Percentiles rank a stretch among this genome's conserved stretches.
Conservation (phyloP, 2,888 invertebrate genomes). For the Epistrophe eligans region DNA sequence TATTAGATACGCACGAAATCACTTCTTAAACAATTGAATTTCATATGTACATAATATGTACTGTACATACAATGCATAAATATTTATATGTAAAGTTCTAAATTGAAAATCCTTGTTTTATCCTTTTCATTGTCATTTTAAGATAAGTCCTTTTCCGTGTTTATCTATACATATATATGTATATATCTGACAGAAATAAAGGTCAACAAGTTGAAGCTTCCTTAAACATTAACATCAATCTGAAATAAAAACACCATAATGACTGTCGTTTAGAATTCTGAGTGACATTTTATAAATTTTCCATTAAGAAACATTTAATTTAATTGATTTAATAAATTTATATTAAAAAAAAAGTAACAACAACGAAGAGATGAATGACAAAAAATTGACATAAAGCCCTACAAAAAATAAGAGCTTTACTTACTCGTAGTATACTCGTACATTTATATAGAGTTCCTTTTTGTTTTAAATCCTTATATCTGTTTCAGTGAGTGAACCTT, state of each 20-base stretch:
- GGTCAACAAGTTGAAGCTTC: background rate
- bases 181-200: background rate
- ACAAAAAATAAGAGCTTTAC: background rate
- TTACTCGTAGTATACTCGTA: background rate
- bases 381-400: slow-evolving; percentile 10
- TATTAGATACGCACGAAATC: too few relatives aligned
- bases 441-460: background rate
- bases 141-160: background rate
- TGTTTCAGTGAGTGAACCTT: slow-evolving; percentile 28
- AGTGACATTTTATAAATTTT: background rate
- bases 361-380: background rate
- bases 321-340: background rate
- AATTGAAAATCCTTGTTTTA: slow-evolving; percentile 15
- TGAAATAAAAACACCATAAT: background rate
- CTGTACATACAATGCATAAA: too few relatives aligned
- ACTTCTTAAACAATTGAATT: too few relatives aligned
- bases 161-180: too few relatives aligned
- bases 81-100: background rate
- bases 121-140: slow-evolving; percentile 2
- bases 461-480: slow-evolving; percentile 23
- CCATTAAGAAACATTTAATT: background rate
- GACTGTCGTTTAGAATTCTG: background rate
- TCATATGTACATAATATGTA: too few relatives aligned
- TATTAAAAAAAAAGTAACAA: background rate
- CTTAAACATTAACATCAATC: background rate